Evolutionary conservation across 2,797 vertebrate genomes (phyloP), one percentile per base, ranked within the genome.

Genomic region (Sebastes cheni): DNA sequence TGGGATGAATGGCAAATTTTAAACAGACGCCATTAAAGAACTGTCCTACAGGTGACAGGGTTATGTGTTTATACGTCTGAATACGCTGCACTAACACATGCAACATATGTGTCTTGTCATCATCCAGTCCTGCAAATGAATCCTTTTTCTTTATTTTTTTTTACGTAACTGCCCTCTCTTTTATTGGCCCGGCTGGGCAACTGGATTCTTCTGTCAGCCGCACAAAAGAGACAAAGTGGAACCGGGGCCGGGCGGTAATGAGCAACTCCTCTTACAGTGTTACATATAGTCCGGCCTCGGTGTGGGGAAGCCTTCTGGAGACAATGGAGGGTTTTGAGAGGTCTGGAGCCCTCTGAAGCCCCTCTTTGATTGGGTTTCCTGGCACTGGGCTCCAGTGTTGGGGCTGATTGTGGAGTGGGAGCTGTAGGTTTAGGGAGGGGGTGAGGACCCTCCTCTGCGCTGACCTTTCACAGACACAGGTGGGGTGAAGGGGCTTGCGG

Each of bases 331-430:
- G 86, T 85, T 92, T 93, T 92, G 88, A 92, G 90, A 84, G 91
- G 87, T 90, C 88, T 86, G 81, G 67, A 90, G 87, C 75, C 86
- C 83, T 90, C 92, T 88, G 86, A 92, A 93, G 82, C 85, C 82
- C 71, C 78, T 89, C 90, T 95, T 94, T 95, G 94, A 95, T 95
- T 93, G 91, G 83, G 90, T 92, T 95, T 94, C 86, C 92, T 94
- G 91, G 88, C 88, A 73, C 77, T 83, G 86, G 77, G 81, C 65
- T 89, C 78, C 85, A 88, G 88, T 87, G 78, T 91, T 91, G 85
- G 86, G 90, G 85, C 89, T 86, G 93, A 90, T 86, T 86, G 90
- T 89, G 62, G 72, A 86, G 86, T 86, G 86, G 88, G 86, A 89
- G 87, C 80, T 86, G 88, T 79, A 82, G 88, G 83, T 88, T 79